phyloP scores from a whole-genome alignment of 2,797 vertebrate genomes.

The Muraenolepis orangiensis region DNA sequence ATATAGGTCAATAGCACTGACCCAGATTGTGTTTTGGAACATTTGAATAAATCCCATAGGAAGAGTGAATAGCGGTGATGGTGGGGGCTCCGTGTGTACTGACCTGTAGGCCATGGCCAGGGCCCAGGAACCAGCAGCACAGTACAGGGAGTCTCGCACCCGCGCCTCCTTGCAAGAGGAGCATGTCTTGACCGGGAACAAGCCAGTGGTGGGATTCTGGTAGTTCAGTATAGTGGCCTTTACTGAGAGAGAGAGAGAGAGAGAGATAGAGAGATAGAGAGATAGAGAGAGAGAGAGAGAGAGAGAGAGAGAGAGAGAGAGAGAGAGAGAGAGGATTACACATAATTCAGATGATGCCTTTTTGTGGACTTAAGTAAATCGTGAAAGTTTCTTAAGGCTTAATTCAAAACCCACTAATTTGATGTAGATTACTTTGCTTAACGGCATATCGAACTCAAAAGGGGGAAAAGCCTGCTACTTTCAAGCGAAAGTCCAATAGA shows the following conservation, averaged over 20 bases:
- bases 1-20: not conserved
- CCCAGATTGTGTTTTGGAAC: not conserved
- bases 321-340: not conserved
- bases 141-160: slow-evolving; percentile 91
- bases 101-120: slow-evolving; percentile 91
- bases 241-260: slow-evolving; percentile 65
- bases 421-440: not conserved
- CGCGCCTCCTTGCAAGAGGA: slow-evolving; percentile 82
- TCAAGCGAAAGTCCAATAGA: not conserved
- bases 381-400: not conserved
- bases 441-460: not conserved
- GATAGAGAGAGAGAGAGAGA: slow-evolving; percentile 3
- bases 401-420: not conserved
- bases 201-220: slow-evolving; percentile 92
- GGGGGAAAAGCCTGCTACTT: too few species aligned
- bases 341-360: not conserved
- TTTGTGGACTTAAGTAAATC: not conserved
- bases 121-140: slow-evolving; percentile 89
- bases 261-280: slow-evolving; percentile 12
- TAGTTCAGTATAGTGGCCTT: slow-evolving; percentile 87
- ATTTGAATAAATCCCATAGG: not conserved
- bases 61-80: not conserved
- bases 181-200: slow-evolving; percentile 87
- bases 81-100: slow-evolving; percentile 22
- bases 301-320: not conserved